Evolutionary conservation across 2,888 invertebrate species (phyloP).

Genomic region (Villa cingulata): DNA sequence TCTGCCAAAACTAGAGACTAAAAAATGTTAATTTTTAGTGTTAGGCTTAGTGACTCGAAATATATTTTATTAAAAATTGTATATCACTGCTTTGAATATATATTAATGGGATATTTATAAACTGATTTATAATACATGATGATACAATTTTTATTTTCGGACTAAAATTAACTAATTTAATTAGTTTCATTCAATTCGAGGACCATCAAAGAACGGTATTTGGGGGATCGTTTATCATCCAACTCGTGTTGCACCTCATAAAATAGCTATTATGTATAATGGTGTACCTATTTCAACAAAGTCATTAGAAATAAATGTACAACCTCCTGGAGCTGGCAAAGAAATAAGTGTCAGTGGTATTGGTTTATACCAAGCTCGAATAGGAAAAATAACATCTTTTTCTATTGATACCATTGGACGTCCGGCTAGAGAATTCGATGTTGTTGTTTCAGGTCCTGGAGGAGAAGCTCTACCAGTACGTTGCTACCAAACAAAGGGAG

Average conservation of each 20-base stretch:
- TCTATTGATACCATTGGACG: slow-evolving; percentile 77
- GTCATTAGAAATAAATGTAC: slow-evolving; percentile 43
- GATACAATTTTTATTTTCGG: too few species aligned
- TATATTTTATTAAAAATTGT: too few species aligned
- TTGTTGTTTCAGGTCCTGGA: slow-evolving; percentile 71
- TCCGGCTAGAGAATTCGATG: slow-evolving; percentile 79
- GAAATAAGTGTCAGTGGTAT: slow-evolving; percentile 60
- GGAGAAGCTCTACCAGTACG: slow-evolving; percentile 73
- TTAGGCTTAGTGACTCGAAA: too few species aligned
- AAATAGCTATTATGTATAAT: slow-evolving; percentile 74
- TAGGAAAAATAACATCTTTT: slow-evolving; percentile 71
- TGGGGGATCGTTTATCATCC: slow-evolving; percentile 84
- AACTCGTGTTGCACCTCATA: slow-evolving; percentile 71
- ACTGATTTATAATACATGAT: too few species aligned
- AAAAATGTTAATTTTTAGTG: too few species aligned
- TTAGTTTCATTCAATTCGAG: slow-evolving; percentile 64
- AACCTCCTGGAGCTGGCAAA: slow-evolving; percentile 53
- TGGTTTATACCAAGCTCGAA: slow-evolving; percentile 74
- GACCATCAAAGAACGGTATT: slow-evolving; percentile 53
- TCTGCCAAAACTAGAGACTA: too few species aligned
- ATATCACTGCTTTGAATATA: too few species aligned
- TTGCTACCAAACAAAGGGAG: slow-evolving; percentile 93
- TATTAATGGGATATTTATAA: too few species aligned
- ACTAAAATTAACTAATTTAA: too few species aligned
- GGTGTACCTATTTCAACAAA: slow-evolving; percentile 53